Evolutionary conservation across 2,888 invertebrate species (phyloP), one percentile per base, ranked within the genome.

Genomic region (Cylindroiulus punctatus): DNA sequence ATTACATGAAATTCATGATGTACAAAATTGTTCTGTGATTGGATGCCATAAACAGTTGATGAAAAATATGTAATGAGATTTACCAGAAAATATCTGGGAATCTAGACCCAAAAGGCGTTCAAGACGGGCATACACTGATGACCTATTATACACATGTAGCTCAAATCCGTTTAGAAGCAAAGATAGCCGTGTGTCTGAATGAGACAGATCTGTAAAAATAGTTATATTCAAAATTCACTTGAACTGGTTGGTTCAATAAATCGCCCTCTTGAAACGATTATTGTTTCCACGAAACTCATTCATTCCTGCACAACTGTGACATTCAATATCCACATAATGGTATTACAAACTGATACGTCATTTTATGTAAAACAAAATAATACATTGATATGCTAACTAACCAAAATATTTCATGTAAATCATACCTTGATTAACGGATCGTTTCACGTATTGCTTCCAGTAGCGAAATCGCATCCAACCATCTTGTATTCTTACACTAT

Each of bases 401-500:
- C 36, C 36, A 36, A 36, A 36, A 36, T 7, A 36, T 4, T 36
- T 36, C 7, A 36, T 2, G 2, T n/a, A 57, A 40, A 22, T 57
- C 30, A 89, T 91, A 97, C 97, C 97, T 94, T 98, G 98, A 86
- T 96, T 96, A 57, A 97, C 96, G 93, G 97, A 97, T 92, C 97
- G 97, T 84, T 97, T 97, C 85, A 97, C 95, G 91, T 98, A 98
- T 52, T 97, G 96, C 88, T 97, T 93, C 99, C 99, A 99, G 97
- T 98, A 99, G 85, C 98, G 93, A 92, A 99, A 99, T 91, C 98
- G 97, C 88, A 98, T 93, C 93, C 97, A 98, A 1, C 98, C 99
- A 92, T 99, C 98, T 91, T 98, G 98, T 88, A 98, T 94, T 88
- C 98, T 93, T 81, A 98, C 91, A 47, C 97, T 96, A 91, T 96